phyloP scores from a whole-genome alignment of 2,797 vertebrate species.

The Sebastes minor region DNA sequence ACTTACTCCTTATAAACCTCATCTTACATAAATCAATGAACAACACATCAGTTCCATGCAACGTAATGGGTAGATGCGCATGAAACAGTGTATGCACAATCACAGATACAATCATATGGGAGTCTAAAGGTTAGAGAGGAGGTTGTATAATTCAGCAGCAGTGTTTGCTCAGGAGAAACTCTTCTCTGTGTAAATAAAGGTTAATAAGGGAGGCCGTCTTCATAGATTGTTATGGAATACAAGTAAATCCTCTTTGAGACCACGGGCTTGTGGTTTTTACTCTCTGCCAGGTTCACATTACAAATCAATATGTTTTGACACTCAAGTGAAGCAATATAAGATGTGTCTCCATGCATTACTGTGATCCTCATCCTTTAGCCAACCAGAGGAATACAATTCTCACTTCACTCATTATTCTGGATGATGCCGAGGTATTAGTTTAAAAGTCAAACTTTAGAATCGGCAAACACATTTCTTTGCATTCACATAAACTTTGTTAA shows the following conservation, averaged over 20 bases:
- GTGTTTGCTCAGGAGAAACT: neutral
- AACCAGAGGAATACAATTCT: neutral
- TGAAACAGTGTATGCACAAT: neutral
- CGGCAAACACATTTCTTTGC: neutral
- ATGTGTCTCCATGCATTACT: conserved; percentile 35
- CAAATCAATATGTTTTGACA: conserved; percentile 72
- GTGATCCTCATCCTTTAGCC: conserved; percentile 22
- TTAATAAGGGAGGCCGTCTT: conserved; percentile 39
- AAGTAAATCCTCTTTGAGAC: conserved; percentile 55
- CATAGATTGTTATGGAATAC: conserved; percentile 47
- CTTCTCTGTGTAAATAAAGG: conserved; percentile 45
- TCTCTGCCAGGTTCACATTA: conserved; percentile 51
- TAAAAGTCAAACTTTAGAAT: neutral
- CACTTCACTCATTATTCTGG: conserved; percentile 8
- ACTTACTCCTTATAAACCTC: conserved; percentile 20
- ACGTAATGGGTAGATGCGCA: neutral
- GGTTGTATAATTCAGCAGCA: conserved; percentile 1
- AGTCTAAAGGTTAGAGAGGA: conserved; percentile 19
- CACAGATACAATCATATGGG: conserved; percentile 14
- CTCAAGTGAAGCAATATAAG: conserved; percentile 52
- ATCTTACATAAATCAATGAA: conserved; percentile 18
- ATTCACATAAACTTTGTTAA: conserved; percentile 6
- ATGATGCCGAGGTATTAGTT: neutral
- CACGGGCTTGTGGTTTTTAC: conserved; percentile 55
- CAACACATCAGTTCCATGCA: neutral